Evolutionary conservation across 1,140 invertebrate genomes (phyloP), one percentile per base, ranked within the genome.

Genomic region (Diachasma alloeum): DNA sequence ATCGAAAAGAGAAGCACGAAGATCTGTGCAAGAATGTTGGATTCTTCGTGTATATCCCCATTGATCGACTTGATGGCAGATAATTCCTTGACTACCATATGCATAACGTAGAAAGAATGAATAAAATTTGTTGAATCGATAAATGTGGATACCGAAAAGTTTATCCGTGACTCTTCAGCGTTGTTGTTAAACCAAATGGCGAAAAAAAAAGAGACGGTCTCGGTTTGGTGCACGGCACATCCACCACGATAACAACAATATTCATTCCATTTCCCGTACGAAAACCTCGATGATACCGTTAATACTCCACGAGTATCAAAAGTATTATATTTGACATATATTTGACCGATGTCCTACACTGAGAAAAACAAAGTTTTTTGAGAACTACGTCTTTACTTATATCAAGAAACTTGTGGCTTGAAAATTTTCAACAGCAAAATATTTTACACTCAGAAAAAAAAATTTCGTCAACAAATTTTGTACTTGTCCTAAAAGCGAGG

Each of bases 61-160:
- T 74, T 66, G 72, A 74, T 74, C 72, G 24, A 74, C 17, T 39
- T 42, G 48, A 59, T 63, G 66, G 36, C 17, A 24, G 85, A 88
- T 75, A 83, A 89, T 63, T 19, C 69, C 70, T 31, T 78, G 36
- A 74, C 73, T 76, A 78, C 77, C 70, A 77, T 31, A 75, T 74
- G 78, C 56, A 63, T 63, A 31, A 63, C 59, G 6, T 75, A 53
- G 71, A 70, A 63, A 68, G 22, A 73, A 81, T 78, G 79, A 79
- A 79, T 81, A 53, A 81, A 44, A 81, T 79, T 81, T 81, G 78
- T 81, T 81, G 53, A 78, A 81, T 81, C 80, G 72, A 79, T 81
- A 75, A 72, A 53, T 72, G 70, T 68, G 68, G 71, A 69, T 75
- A 69, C 56, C n/a, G 9, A 59, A 72, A 36, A 15, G 11, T 39